phyloP scores from a whole-genome alignment of 2,797 vertebrate genomes.

The Myotis vivesi region DNA sequence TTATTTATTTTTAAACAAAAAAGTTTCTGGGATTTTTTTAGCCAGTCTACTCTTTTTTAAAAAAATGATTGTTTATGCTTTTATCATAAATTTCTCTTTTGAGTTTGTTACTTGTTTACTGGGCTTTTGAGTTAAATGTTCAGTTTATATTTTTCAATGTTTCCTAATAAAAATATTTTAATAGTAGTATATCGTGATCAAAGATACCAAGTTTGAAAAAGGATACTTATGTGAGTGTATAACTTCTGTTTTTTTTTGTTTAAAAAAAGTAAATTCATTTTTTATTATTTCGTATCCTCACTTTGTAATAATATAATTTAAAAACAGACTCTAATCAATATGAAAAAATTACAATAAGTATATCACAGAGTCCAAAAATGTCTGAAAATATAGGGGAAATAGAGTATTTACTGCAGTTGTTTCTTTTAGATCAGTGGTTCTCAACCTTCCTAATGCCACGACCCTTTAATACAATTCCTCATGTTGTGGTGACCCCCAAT shows the following conservation, averaged over 20 bases:
- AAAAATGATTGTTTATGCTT: background rate
- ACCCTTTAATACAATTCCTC: too few species aligned
- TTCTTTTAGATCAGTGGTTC: background rate
- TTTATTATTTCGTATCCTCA: background rate
- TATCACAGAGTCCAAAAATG: background rate
- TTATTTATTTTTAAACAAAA: background rate
- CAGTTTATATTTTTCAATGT: background rate
- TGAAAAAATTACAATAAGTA: background rate
- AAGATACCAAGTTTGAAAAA: constrained; percentile 15
- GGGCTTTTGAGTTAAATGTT: constrained; percentile 25
- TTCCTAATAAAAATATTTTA: constrained; percentile 42
- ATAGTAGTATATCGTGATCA: background rate
- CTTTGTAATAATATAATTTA: background rate
- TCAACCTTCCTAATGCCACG: too few species aligned
- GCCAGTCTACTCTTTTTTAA: background rate
- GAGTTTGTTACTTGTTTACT: background rate
- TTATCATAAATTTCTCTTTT: background rate
- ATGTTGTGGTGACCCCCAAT: too few species aligned
- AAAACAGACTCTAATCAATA: background rate
- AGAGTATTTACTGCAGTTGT: background rate
- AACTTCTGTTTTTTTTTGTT: constrained; percentile 2
- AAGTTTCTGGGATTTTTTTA: background rate
- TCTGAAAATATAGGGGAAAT: constrained; percentile 9
- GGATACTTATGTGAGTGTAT: background rate
- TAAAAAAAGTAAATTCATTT: constrained; percentile 18